Evolutionary conservation across 1,140 invertebrate genomes (phyloP), one percentile per base, ranked within the genome.

Genomic region (Drosophila funebris): DNA sequence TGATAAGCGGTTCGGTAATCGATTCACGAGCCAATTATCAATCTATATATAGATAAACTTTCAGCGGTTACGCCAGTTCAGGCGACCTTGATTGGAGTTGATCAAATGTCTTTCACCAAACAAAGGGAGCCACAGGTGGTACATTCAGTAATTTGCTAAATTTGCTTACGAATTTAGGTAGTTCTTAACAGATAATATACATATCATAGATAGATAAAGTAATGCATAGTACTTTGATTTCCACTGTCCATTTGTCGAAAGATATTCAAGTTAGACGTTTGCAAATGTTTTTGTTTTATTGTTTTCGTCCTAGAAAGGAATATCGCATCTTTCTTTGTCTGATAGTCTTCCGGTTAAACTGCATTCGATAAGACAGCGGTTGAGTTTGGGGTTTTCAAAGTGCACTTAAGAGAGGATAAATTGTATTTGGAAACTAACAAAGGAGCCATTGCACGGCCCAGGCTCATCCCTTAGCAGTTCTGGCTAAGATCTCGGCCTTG

Each of bases 1-100:
- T 61, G 58, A 61, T 61, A 61, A 61, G 13, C 5, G 14, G 58
- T 61, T 48, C 44, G 58, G 58, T 50, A 61, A 61, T 61, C 58
- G 58, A 50, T 61, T 61, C 58, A 61, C 58, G 58, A 61, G 58
- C 58, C 58, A 61, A 44, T 61, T 61, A 61, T 61, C 58, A 13
- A 16, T 41, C 48, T 54, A 37, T 20, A 2, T 13, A 37, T 24
- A 36, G 11, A 37, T 24, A 50, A 37, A 50, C n/a, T 13, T 37
- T 50, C 33, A 61, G 29, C 43, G 29, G 57, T 50, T 50, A 61
- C 44, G 44, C 44, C 18, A 54, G 48, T 18, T 11, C 27, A 22
- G 41, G 33, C 58, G 58, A 61, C 58, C 58, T 61, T 61, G 31
- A n/a, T 4, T 22, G 20, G 31, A 27, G 58, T 61, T 50, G 31